A percentile compares a stretch with the other conserved stretches of the same genome.
phyloP scores from a whole-genome alignment of 2,888 invertebrate genomes.

The Melolontha melolontha region DNA sequence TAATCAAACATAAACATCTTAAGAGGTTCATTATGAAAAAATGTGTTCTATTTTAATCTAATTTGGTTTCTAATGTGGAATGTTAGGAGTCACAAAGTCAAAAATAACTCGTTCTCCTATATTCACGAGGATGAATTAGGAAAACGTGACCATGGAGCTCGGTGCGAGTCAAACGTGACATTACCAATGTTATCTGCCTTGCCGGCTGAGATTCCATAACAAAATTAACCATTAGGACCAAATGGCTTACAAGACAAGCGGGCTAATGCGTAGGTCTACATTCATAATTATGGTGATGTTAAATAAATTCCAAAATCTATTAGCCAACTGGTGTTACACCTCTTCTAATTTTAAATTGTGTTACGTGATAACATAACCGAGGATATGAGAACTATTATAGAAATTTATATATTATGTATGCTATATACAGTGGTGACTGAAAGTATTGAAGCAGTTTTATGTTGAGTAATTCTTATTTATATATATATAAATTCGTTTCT shows the following conservation, averaged over 20 bases:
- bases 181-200: conserved; percentile 17
- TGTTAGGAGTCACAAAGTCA: neutral
- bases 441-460: no score
- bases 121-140: conserved; percentile 16
- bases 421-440: no score
- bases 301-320: conserved; percentile 28
- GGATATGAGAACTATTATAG: no score
- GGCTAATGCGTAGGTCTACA: conserved; percentile 17
- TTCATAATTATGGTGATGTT: conserved; percentile 23
- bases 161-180: conserved; percentile 16
- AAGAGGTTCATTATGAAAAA: no score
- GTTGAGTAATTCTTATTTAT: no score
- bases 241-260: conserved; percentile 5
- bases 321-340: conserved; percentile 22
- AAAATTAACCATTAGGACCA: conserved; percentile 22
- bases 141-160: conserved; percentile 12
- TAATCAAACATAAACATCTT: no score
- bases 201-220: conserved; percentile 15
- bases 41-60: no score
- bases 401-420: no score
- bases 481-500: no score
- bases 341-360: no score
- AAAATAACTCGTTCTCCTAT: conserved; percentile 12
- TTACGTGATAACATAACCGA: no score
- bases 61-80: no score